phyloP scores from a whole-genome alignment of 2,113 vertebrate genomes.

The Helogale parvula region DNA sequence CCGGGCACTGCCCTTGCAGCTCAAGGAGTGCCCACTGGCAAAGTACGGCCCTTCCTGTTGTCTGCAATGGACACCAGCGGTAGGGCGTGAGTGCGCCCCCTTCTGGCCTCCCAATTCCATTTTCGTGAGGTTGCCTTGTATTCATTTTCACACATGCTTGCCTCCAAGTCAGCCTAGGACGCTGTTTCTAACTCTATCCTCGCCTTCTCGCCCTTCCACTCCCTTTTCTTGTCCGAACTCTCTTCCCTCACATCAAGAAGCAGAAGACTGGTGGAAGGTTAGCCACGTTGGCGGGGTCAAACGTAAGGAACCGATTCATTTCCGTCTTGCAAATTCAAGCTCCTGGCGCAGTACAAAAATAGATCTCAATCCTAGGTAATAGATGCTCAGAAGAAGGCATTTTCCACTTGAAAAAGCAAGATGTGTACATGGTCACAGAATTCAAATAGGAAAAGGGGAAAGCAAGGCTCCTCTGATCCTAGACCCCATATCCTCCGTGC shows the following conservation, averaged over 20 bases:
- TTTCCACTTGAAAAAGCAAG: conserved; percentile 7
- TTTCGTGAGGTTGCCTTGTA: neutral
- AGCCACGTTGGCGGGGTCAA: neutral
- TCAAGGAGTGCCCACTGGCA: too few relatives aligned
- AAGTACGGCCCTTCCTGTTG: too few relatives aligned
- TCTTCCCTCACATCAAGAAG: neutral
- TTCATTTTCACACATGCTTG: neutral
- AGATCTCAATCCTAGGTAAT: neutral
- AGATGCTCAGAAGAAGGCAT: neutral
- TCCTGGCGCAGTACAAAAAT: neutral
- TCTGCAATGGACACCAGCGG: too few relatives aligned
- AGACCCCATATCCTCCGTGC: neutral
- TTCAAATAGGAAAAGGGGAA: neutral
- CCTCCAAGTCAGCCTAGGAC: neutral
- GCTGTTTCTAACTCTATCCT: neutral
- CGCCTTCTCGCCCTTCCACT: too few relatives aligned
- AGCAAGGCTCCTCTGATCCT: neutral
- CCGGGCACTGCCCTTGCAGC: too few relatives aligned
- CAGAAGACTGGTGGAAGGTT: neutral
- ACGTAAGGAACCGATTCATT: neutral
- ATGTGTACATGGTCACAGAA: neutral
- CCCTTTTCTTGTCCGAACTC: neutral
- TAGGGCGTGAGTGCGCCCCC: neutral
- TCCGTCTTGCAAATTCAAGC: conserved; percentile 18
- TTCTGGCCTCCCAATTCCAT: neutral